Base-by-base conservation (phyloP, 2,113 vertebrate genomes). In the Notarius quadriscutis region DNA sequence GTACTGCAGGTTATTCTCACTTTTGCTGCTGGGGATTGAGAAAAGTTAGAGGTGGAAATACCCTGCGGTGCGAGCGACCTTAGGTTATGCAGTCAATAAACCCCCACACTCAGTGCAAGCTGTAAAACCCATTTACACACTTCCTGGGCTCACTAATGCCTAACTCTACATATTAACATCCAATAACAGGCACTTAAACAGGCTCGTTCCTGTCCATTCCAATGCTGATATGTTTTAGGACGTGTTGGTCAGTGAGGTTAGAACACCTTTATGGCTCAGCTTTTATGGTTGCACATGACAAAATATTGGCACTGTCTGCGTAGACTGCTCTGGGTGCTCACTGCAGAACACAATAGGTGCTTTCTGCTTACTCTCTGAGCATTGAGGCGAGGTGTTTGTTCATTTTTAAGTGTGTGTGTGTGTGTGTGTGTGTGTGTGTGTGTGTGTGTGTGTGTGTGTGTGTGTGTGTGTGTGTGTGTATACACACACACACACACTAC, bases 71-170 rank as follows among this genome's bases (percentile, higher is more conserved):
- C 50, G 71, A 75, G 81, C 80, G 84, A 89, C 88, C 87, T 84
- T 63, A 87, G 87, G 83, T 87, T 89, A 88, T 86, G 80, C 78
- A 89, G 81, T 88, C 81, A 88, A 89, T 91, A 89, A 89, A 91
- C 84, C 69, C 84, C 88, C 82, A 86, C 84, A 81, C 91, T 90
- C 83, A 72, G 69, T 81, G 85, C 90, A 88, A 89, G 86, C 88
- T 87, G 90, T 90, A 91, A 90, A 91, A 84, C 53, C 90, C 86
- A 90, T 92, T 92, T 88, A 81, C 90, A 92, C 88, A 85, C 65
- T 92, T 90, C 88, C 92, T 92, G 88, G 86, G 83, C 85, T 78
- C 81, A 83, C 88, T 87, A 93, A 91, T 93, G 89, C 84, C 89
- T 92, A 92, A 92, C 91, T 84, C 81, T 87, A 86, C 85, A 87